Conservation (phyloP, 2,797 vertebrate genomes). For the Poecilia wingei region DNA sequence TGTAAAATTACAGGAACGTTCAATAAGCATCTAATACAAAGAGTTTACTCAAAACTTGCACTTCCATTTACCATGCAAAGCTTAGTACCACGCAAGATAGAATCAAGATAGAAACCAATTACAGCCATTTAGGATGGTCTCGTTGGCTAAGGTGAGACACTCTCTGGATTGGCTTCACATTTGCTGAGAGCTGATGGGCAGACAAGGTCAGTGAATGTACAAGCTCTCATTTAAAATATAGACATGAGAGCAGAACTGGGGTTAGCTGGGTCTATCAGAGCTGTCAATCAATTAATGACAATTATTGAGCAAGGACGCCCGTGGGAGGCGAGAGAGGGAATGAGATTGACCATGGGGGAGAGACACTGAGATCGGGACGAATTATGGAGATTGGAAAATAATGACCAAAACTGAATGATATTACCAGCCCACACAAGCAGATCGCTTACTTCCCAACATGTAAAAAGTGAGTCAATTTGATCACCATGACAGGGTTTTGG, state of each 20-base stretch:
- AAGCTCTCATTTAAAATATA: slow-evolving; percentile 99
- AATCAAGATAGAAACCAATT: slow-evolving; percentile 59
- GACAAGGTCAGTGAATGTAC: slow-evolving; percentile 97
- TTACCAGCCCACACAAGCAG: slow-evolving; percentile 80
- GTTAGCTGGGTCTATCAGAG: slow-evolving; percentile 97
- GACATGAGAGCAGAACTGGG: slow-evolving; percentile 93
- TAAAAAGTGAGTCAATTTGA: slow-evolving; percentile 60
- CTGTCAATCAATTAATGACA: slow-evolving; percentile 99
- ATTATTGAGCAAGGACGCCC: slow-evolving; percentile 97
- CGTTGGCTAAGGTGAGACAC: slow-evolving; percentile 72
- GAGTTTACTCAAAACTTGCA: slow-evolving; percentile 46
- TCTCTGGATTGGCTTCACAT: slow-evolving; percentile 76
- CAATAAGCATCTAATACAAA: slow-evolving; percentile 15
- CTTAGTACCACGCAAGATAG: slow-evolving; percentile 29
- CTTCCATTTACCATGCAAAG: slow-evolving; percentile 33
- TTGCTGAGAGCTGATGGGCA: slow-evolving; percentile 92
- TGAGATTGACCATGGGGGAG: slow-evolving; percentile 90
- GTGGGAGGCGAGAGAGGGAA: slow-evolving; percentile 84
- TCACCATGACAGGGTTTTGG: slow-evolving; percentile 50
- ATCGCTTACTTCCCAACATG: slow-evolving; percentile 69
- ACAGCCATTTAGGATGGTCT: slow-evolving; percentile 72
- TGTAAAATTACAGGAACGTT: background rate
- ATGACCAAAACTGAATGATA: slow-evolving; percentile 81
- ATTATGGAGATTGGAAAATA: slow-evolving; percentile 86
- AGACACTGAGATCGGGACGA: slow-evolving; percentile 85